Conservation (phyloP, 2,888 invertebrate species). For the Actias luna region DNA sequence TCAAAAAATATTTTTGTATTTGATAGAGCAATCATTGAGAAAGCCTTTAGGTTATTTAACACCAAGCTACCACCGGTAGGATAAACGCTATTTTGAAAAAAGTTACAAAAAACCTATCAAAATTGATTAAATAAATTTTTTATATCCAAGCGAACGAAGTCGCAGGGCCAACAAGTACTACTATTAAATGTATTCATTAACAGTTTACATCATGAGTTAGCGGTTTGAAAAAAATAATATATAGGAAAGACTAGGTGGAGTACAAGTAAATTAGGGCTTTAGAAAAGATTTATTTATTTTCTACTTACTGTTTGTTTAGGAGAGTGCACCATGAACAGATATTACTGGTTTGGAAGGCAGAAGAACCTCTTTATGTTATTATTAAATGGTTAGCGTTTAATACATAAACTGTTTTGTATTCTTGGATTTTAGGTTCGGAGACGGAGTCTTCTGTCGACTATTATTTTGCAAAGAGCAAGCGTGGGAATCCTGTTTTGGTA, state of each 20-base stretch:
- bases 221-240: no score
- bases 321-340: not conserved
- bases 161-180: no score
- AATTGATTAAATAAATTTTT: no score
- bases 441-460: conserved; percentile 35
- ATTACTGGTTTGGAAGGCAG: not conserved
- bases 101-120: no score
- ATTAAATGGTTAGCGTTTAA: not conserved
- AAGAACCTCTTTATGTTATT: not conserved
- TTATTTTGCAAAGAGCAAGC: conserved; percentile 42
- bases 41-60: no score
- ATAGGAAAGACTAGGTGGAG: not conserved
- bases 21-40: no score
- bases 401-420: not conserved
- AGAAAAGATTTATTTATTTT: not conserved
- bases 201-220: no score
- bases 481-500: conserved; percentile 45
- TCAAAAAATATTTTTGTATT: no score
- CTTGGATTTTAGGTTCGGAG: conserved; percentile 29
- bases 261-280: not conserved
- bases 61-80: no score
- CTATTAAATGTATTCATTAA: no score
- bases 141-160: no score
- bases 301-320: not conserved
- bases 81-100: no score